Base-by-base conservation (phyloP, 1,140 invertebrate genomes). In the Wiebesia pumilae region DNA sequence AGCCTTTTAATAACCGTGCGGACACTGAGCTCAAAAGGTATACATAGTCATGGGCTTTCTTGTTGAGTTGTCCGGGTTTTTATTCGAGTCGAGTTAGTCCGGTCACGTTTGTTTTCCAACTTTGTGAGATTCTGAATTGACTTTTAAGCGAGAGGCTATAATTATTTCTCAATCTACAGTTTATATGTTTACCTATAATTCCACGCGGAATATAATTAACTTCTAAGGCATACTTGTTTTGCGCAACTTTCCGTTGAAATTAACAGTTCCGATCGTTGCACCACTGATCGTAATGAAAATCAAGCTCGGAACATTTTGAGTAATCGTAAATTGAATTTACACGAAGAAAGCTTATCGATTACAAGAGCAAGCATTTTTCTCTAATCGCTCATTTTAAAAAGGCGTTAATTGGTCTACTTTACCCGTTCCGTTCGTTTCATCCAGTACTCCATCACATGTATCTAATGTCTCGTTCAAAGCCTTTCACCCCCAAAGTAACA, bases 21-120 rank as follows among this genome's bases (percentile, higher is more conserved):
- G 38, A 7, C 30, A 38, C 27, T 14, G 73, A 54, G 38, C n/a
- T 78, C 33, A n/a, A 84, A 83, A 54, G 54, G 40, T n/a, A 7
- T 1, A 54, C 67, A n/a, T 54, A 71, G 6, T 30, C 77, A 81
- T 69, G 51, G 67, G 58, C 54, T 3, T 62, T 75, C 51, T 2
- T 30, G 35, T 6, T 33, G 69, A 82, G 65, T 86, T 77, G 67
- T 82, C n/a, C n/a, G 30, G 54, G 58, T 38, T 67, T 77, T 86
- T 82, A 73, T 77, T 54, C 58, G 69, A 69, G 85, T 88, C 86
- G 85, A 84, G 86, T 62, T 81, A 73, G 84, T 79, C 67, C 73
- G 85, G 69, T 65, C 24, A 35, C 3, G 3, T 67, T 67, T 62
- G 40, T 40, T 40, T 38, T 54, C 19, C 51, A 47, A 47, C 12